These are phyloP conservation scores for Steatornis caripensis DNA, from an alignment of 2,113 vertebrate genomes.

Conservation along the genomic window DNA sequence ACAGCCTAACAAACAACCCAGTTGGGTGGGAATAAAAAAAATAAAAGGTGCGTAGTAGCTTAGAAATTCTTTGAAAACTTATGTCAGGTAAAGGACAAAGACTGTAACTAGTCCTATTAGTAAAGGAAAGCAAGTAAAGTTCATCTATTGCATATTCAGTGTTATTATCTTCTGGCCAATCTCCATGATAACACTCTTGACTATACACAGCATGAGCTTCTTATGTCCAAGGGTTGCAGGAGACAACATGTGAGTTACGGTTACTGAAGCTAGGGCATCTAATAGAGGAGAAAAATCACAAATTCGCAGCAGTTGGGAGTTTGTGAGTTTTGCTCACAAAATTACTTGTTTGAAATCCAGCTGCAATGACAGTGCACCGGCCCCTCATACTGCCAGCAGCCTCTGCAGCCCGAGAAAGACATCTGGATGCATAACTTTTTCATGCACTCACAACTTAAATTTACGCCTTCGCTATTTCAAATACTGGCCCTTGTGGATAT, in stretches of 20 bases:
- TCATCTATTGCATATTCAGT: not conserved
- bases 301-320: not conserved
- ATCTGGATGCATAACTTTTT: not conserved
- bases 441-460: not conserved
- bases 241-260: not conserved
- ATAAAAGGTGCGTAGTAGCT: not conserved
- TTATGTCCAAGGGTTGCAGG: not conserved
- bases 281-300: not conserved
- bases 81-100: not conserved
- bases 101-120: not conserved
- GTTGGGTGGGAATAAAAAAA: not conserved
- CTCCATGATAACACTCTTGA: not conserved
- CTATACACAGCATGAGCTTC: not conserved
- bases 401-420: not conserved
- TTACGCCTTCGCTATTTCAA: not conserved
- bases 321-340: not conserved
- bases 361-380: not conserved
- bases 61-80: not conserved
- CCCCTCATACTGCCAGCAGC: not conserved
- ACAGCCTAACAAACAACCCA: not conserved
- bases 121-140: not conserved
- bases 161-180: not conserved
- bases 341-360: not conserved
- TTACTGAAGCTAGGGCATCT: not conserved
- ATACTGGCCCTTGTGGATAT: not conserved